phyloP scores from a whole-genome alignment of 1,140 invertebrate species.

The Oncopodura yosiiana region DNA sequence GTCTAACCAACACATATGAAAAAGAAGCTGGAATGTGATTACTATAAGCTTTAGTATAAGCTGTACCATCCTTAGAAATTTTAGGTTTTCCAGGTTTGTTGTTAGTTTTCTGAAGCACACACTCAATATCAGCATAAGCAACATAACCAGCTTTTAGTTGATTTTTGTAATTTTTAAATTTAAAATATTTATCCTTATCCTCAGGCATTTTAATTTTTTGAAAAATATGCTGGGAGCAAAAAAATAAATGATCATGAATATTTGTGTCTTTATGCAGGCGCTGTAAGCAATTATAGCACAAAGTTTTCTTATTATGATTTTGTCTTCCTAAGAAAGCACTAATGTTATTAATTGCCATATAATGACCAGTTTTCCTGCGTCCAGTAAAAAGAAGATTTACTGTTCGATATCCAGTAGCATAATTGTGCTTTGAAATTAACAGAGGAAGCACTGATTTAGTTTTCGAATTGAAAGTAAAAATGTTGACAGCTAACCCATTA shows the following conservation, averaged over 20 bases:
- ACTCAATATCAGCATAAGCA: slow-evolving; percentile 9
- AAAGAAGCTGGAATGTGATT: slow-evolving; percentile 1
- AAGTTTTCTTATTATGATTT: not conserved
- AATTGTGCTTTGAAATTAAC: not conserved
- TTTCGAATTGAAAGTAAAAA: not conserved
- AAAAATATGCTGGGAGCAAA: not conserved
- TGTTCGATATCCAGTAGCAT: not conserved
- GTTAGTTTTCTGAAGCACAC: too few species aligned
- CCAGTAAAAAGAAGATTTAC: slow-evolving; percentile 7
- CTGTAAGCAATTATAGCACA: slow-evolving; percentile 18
- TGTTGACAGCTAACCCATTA: slow-evolving; percentile 7
- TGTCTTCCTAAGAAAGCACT: not conserved
- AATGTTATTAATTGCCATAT: slow-evolving; percentile 1
- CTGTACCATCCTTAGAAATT: too few species aligned
- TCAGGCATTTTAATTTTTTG: slow-evolving; percentile 10
- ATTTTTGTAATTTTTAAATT: slow-evolving; percentile 8
- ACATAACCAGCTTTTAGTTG: slow-evolving; percentile 7
- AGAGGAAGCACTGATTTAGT: not conserved
- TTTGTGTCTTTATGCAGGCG: not conserved
- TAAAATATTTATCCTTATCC: not conserved
- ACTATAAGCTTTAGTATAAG: not conserved
- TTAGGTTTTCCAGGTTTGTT: not conserved
- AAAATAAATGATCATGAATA: not conserved
- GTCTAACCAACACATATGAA: not conserved
- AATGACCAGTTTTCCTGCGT: not conserved